phyloP scores from a whole-genome alignment of 2,797 vertebrate species.

The Falco peregrinus region DNA sequence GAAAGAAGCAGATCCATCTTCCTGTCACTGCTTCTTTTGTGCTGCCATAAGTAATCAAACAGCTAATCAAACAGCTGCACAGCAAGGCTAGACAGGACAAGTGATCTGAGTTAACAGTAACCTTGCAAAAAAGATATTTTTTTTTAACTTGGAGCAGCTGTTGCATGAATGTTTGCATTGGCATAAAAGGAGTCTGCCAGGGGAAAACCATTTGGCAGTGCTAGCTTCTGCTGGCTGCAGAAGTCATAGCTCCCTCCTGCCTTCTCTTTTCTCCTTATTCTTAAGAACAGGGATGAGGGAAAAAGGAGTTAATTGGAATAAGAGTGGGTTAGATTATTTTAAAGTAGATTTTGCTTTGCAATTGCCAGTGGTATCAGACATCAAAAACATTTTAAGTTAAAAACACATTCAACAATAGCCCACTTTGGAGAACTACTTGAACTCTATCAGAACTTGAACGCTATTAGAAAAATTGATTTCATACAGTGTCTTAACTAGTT shows the following conservation, averaged over 20 bases:
- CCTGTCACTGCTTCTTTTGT: not conserved
- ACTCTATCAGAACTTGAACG: not conserved
- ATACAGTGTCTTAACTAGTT: not conserved
- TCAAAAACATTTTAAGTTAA: not conserved
- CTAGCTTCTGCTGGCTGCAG: not conserved
- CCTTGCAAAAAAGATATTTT: not conserved
- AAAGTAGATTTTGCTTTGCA: conserved; percentile 7
- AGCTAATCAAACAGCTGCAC: not conserved
- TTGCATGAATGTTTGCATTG: not conserved
- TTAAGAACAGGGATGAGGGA: not conserved
- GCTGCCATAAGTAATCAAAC: not conserved
- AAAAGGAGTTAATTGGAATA: not conserved
- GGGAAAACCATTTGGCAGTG: not conserved
- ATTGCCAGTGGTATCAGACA: not conserved
- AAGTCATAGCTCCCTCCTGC: not conserved
- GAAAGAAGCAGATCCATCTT: not conserved
- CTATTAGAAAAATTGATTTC: not conserved
- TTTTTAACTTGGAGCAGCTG: not conserved
- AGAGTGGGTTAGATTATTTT: not conserved
- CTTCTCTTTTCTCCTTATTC: not conserved
- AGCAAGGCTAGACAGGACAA: not conserved
- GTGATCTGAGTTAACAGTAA: not conserved
- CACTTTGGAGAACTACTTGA: not conserved
- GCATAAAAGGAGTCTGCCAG: not conserved
- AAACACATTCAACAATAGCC: not conserved